Evolutionary conservation across 2,113 vertebrate species (phyloP).

Genomic region (Hemibagrus wyckioides): DNA sequence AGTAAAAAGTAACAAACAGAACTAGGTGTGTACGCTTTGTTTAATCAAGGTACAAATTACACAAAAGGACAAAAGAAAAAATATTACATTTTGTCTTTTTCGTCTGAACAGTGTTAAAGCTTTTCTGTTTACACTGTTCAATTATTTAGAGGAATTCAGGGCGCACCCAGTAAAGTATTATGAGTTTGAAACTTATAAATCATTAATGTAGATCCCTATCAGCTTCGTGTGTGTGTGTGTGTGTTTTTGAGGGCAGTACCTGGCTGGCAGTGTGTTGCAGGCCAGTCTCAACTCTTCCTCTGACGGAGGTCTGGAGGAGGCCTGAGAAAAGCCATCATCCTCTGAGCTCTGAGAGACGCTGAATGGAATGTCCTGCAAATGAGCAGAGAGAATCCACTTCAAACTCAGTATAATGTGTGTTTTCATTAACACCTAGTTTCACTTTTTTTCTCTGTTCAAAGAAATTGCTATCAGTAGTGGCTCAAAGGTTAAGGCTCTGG

Average conservation of each 20-base stretch:
- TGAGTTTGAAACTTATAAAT: not conserved
- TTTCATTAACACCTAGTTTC: not conserved
- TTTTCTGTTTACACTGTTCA: too few species aligned
- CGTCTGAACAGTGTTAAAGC: too few species aligned
- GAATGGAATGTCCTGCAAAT: slow-evolving; percentile 77
- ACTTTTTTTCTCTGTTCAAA: not conserved
- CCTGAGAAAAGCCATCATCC: slow-evolving; percentile 89
- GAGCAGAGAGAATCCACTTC: not conserved
- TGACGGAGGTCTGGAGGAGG: slow-evolving; percentile 81
- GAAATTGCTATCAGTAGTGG: not conserved
- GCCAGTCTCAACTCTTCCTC: slow-evolving; percentile 81
- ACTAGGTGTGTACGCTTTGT: not conserved
- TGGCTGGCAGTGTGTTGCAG: slow-evolving; percentile 83
- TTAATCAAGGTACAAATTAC: too few species aligned
- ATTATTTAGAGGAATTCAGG: too few species aligned
- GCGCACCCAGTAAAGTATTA: too few species aligned
- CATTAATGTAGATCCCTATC: not conserved
- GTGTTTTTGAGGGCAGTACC: slow-evolving; percentile 67
- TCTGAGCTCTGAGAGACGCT: slow-evolving; percentile 87
- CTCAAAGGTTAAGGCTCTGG: not conserved
- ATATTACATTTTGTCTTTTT: too few species aligned
- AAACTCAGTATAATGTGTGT: not conserved
- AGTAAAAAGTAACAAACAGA: too few species aligned
- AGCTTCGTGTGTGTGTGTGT: not conserved
- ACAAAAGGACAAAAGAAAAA: too few species aligned